Evolutionary conservation across 2,888 invertebrate species (phyloP).

Genomic region (Helleia helle): DNA sequence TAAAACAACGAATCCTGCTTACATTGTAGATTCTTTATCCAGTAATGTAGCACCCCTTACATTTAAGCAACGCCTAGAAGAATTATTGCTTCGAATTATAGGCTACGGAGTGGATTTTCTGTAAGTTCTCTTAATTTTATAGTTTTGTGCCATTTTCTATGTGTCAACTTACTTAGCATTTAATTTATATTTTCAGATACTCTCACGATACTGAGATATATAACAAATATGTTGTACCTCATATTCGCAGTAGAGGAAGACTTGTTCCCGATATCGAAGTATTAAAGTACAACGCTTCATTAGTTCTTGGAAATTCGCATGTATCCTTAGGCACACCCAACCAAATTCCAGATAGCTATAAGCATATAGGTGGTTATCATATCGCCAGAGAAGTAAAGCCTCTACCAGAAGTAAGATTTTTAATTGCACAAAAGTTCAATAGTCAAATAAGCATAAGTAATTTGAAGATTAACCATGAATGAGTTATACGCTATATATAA

Average conservation of each 20-base stretch:
- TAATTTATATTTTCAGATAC: background rate
- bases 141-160: background rate
- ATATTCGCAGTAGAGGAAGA: conserved; percentile 11
- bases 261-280: conserved; percentile 17
- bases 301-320: conserved; percentile 27
- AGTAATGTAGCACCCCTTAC: conserved; percentile 25
- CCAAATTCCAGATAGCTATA: conserved; percentile 25
- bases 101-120: conserved; percentile 2
- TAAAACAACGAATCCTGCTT: conserved; percentile 37
- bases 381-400: conserved; percentile 25
- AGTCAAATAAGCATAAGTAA: background rate
- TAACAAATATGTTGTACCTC: conserved; percentile 12
- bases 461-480: too few species aligned
- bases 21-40: conserved; percentile 26
- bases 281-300: conserved; percentile 23
- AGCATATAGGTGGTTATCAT: conserved; percentile 26
- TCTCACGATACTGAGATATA: conserved; percentile 8
- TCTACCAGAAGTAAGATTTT: conserved; percentile 24
- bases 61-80: conserved; percentile 25
- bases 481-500: too few species aligned
- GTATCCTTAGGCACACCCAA: conserved; percentile 21
- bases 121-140: conserved; percentile 3
- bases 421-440: background rate
- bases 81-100: conserved; percentile 21
- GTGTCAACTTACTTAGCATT: background rate